Evolutionary conservation across 2,113 vertebrate genomes (phyloP), one percentile per base, ranked within the genome.

Genomic region (Leiothrix lutea): DNA sequence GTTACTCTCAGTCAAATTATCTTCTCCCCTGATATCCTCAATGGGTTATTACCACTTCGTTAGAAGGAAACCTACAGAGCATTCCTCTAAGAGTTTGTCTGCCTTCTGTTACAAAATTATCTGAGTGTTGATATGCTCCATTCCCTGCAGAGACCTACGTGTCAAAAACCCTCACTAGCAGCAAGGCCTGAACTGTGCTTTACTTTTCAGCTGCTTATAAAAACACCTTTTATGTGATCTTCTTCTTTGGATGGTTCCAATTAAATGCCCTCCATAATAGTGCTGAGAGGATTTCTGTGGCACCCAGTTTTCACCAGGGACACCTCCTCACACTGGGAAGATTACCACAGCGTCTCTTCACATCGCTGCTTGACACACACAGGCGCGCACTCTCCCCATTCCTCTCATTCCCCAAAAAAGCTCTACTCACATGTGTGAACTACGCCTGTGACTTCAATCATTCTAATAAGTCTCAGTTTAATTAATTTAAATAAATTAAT

Each of bases 341-440:
- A 9, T 33, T 24, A 28, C 8, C 17, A 14, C n/a, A 33, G 11
- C 62, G 1, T 12, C 5, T 25, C 18, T 38, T 81, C 29, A 50
- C 19, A 14, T 5, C 2, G 0, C 42, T 75, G 3, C 11, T 58
- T 45, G 14, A 40, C 6, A 20, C 45, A 58, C 26, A 18, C 5
- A 31, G 8, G 2, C n/a, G 14, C 8, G 51, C 14, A 12, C 12
- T 8, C 5, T 60, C 20, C 35, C 17, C 40, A 29, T 69, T 47
- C 18, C 71, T 58, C 62, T 70, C 26, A 44, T 40, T 77, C 35
- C 17, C 47, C 26, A 3, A 53, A 25, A n/a, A 61, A 89, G 4
- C 3, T 65, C 29, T 65, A 14, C 6, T 26, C 21, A 60, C 8
- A 18, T 3, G 10, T 11, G 24, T 66, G n/a, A 71, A 23, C 54